Percentiles rank a stretch among this genome's conserved stretches.
Evolutionary conservation across 2,113 vertebrate genomes (phyloP).

Genomic region (Corythoichthys intestinalis): DNA sequence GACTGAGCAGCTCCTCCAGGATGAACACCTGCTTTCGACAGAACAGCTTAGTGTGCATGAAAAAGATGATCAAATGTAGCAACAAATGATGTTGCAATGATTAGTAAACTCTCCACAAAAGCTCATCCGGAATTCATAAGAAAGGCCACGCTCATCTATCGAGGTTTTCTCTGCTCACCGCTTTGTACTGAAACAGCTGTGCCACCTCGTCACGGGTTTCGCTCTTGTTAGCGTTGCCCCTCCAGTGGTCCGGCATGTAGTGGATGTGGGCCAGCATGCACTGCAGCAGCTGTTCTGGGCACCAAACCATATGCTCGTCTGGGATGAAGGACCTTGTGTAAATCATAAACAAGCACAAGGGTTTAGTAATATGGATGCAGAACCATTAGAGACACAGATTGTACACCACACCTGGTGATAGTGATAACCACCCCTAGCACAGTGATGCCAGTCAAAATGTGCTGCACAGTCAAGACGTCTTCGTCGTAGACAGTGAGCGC

Average conservation of each 20-base stretch:
- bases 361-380: neutral
- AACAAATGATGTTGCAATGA: neutral
- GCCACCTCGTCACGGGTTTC: slow-evolving; percentile 97
- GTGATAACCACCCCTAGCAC: slow-evolving; percentile 92
- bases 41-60: neutral
- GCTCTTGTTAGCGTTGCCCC: slow-evolving; percentile 91
- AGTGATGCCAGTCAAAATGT: slow-evolving; percentile 92
- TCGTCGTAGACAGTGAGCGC: slow-evolving; percentile 96
- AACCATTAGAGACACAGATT: too few species aligned
- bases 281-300: slow-evolving; percentile 95
- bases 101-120: neutral
- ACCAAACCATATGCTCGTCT: slow-evolving; percentile 96
- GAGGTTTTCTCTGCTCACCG: slow-evolving; percentile 74
- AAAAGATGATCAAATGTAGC: neutral
- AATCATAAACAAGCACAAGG: neutral
- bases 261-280: slow-evolving; percentile 96
- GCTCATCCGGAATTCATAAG: slow-evolving; percentile 1
- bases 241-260: slow-evolving; percentile 99
- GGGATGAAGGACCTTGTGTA: slow-evolving; percentile 90
- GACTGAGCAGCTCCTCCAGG: slow-evolving; percentile 93
- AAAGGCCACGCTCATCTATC: slow-evolving; percentile 1
- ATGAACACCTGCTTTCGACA: slow-evolving; percentile 84
- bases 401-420: slow-evolving; percentile 81
- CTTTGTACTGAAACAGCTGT: slow-evolving; percentile 99
- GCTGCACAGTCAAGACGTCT: slow-evolving; percentile 92